phyloP scores from a whole-genome alignment of 2,888 invertebrate genomes.

The Tuta absoluta region DNA sequence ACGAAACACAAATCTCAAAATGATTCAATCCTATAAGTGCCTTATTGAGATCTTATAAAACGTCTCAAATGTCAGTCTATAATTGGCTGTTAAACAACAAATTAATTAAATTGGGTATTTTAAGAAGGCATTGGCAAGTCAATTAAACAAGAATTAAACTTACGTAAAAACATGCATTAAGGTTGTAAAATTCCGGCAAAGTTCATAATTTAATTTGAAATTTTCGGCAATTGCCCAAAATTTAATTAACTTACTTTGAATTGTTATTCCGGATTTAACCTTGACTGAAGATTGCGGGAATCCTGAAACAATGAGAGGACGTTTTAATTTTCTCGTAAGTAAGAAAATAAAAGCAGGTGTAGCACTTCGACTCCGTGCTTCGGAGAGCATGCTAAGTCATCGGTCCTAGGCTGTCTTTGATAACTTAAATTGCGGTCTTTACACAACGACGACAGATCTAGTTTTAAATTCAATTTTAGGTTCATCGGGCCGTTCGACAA shows the following conservation, averaged over 20 bases:
- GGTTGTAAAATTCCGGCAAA: not conserved
- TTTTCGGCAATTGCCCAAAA: constrained; percentile 5
- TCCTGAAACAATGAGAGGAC: constrained; percentile 2
- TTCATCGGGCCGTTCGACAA: too few species aligned
- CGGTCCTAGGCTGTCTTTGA: too few species aligned
- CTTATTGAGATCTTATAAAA: too few species aligned
- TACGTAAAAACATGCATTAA: not conserved
- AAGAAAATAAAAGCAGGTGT: too few species aligned
- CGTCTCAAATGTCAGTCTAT: not conserved
- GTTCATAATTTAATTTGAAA: not conserved
- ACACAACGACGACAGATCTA: too few species aligned
- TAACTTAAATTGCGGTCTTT: too few species aligned
- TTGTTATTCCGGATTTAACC: constrained; percentile 6
- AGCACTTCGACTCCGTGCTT: too few species aligned
- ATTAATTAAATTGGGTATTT: constrained; percentile 3
- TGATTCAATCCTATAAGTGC: too few species aligned
- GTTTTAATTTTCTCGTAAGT: not conserved
- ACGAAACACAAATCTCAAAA: too few species aligned
- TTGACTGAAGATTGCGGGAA: constrained; percentile 1
- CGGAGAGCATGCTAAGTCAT: too few species aligned
- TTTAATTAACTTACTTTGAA: constrained; percentile 18
- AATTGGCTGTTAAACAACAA: constrained; percentile 7
- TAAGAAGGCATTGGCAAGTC: not conserved
- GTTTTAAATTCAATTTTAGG: too few species aligned
- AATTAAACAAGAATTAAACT: not conserved